phyloP scores from a whole-genome alignment of 37 sponge, comb jelly and placozoan genomes.

The Bolinopsis microptera region DNA sequence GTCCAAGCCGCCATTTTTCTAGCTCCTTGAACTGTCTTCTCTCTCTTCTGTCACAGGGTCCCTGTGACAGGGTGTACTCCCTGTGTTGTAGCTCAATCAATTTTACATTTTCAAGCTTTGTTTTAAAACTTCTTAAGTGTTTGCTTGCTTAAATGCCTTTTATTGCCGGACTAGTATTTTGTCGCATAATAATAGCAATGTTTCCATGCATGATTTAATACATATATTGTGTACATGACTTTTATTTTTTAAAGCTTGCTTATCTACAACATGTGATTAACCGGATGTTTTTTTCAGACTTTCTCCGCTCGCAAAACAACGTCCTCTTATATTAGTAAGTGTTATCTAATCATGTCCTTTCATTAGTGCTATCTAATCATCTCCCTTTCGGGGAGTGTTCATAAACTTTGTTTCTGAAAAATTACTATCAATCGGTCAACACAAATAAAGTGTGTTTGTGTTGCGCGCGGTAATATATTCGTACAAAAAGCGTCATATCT shows the following conservation, averaged over 20 bases:
- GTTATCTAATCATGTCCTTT: too few species aligned
- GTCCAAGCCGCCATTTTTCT: too few species aligned
- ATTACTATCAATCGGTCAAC: too few species aligned
- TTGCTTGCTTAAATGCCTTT: neutral
- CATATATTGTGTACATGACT: neutral
- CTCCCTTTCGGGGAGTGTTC: too few species aligned
- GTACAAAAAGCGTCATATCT: neutral
- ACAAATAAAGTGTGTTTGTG: too few species aligned
- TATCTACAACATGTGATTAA: neutral
- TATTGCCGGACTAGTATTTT: neutral
- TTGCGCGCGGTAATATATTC: neutral
- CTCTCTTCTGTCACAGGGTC: too few species aligned
- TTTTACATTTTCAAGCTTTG: neutral
- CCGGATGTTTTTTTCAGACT: neutral
- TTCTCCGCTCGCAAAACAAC: conserved; percentile 13
- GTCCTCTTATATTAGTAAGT: conserved; percentile 39
- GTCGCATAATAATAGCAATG: neutral
- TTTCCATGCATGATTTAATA: neutral
- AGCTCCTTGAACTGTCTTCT: too few species aligned
- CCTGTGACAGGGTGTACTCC: too few species aligned
- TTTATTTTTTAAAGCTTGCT: neutral
- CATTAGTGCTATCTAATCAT: too few species aligned
- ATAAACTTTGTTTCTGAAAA: too few species aligned
- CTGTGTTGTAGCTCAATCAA: too few species aligned
- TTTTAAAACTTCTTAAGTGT: neutral